A percentile compares a stretch with the other conserved stretches of the same genome.
phyloP scores from a whole-genome alignment of 92 coral and sea anemone species.

The Epizoanthus stellaris region DNA sequence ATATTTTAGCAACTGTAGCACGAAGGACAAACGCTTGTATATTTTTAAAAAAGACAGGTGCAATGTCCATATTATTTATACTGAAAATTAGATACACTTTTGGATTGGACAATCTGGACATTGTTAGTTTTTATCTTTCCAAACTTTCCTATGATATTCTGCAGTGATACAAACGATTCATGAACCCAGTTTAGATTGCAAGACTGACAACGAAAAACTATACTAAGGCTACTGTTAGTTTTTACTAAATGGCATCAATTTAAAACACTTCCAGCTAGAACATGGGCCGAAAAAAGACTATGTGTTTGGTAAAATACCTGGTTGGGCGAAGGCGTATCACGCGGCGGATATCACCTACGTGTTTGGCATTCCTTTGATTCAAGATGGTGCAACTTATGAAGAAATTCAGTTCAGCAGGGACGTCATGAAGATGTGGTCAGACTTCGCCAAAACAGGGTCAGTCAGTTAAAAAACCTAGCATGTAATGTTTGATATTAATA shows the following conservation, averaged over 20 bases:
- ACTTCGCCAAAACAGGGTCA: constrained; percentile 17
- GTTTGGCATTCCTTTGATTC: constrained; percentile 4
- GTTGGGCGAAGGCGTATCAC: background rate
- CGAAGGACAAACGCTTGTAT: no score
- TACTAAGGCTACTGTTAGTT: background rate
- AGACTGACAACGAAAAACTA: background rate
- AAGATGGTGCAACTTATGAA: background rate
- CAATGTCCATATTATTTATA: no score
- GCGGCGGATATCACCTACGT: background rate
- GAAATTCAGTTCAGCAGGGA: background rate
- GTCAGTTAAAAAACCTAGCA: background rate
- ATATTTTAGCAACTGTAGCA: no score
- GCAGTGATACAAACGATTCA: no score
- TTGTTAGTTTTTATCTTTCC: no score
- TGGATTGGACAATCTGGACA: no score
- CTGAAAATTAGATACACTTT: no score
- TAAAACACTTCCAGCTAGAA: background rate
- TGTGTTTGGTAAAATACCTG: background rate
- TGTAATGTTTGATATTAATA: no score
- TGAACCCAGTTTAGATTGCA: no score
- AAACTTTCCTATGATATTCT: no score
- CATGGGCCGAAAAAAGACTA: background rate
- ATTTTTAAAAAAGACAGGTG: no score
- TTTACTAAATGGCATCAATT: no score
- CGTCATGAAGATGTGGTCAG: constrained; percentile 6